phyloP scores from a whole-genome alignment of 1,140 invertebrate genomes.

The Eufriesea mexicana region DNA sequence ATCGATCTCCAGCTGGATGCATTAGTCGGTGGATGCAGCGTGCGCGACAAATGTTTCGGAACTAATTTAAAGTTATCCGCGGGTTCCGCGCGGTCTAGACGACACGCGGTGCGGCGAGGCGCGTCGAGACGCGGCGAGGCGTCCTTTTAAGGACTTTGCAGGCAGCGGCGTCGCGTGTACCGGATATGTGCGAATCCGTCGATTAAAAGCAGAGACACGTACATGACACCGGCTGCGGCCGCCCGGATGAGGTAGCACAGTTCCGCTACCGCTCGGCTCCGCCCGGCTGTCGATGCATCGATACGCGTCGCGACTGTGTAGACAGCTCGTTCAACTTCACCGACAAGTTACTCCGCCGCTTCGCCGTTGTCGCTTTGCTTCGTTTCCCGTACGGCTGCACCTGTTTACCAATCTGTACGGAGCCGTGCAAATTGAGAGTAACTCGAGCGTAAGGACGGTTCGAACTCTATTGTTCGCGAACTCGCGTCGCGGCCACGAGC shows the following conservation, averaged over 20 bases:
- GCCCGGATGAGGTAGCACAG: not conserved
- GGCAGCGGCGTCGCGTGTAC: slow-evolving; percentile 17
- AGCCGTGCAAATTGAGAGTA: slow-evolving; percentile 33
- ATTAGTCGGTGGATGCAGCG: slow-evolving; percentile 70
- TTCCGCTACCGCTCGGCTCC: too few species aligned
- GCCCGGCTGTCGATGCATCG: slow-evolving; percentile 15
- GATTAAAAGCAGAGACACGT: slow-evolving; percentile 61
- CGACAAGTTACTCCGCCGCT: slow-evolving; percentile 12
- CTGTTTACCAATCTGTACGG: slow-evolving; percentile 44
- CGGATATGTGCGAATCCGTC: slow-evolving; percentile 36
- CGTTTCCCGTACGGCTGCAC: not conserved
- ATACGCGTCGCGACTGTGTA: not conserved
- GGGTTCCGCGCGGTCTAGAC: slow-evolving; percentile 18
- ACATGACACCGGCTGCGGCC: slow-evolving; percentile 32
- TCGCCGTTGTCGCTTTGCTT: not conserved
- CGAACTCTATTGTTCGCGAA: slow-evolving; percentile 36
- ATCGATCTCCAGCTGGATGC: slow-evolving; percentile 66
- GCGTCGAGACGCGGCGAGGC: too few species aligned
- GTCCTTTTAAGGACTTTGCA: slow-evolving; percentile 67
- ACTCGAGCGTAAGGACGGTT: slow-evolving; percentile 23
- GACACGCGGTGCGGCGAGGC: slow-evolving; percentile 43
- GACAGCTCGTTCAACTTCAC: slow-evolving; percentile 17
- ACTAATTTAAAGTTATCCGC: slow-evolving; percentile 78
- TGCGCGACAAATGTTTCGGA: slow-evolving; percentile 76
- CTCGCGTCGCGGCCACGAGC: slow-evolving; percentile 1